Conservation (phyloP, 2,888 invertebrate species). For the Danaus chrysippus region DNA sequence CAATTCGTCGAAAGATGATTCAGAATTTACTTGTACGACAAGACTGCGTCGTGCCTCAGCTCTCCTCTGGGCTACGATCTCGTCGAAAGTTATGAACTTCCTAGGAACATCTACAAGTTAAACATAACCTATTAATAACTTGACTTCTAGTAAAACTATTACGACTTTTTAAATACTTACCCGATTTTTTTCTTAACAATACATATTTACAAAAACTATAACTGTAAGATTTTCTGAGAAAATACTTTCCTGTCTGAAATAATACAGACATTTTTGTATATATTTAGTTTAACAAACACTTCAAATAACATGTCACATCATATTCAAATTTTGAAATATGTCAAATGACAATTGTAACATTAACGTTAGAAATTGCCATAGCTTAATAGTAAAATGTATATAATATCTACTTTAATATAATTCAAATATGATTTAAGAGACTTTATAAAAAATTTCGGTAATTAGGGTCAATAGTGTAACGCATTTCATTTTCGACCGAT, state of each 20-base stretch:
- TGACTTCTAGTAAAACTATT: conserved; percentile 8
- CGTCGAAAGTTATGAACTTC: conserved; percentile 74
- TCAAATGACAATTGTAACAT: neutral
- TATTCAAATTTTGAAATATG: neutral
- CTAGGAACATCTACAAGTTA: conserved; percentile 50
- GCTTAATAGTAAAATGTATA: too few relatives aligned
- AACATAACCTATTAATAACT: conserved; percentile 55
- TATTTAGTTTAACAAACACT: conserved; percentile 16
- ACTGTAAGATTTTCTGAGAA: conserved; percentile 46
- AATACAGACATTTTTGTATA: conserved; percentile 61
- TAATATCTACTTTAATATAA: too few relatives aligned
- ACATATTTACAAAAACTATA: conserved; percentile 48
- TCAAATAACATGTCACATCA: conserved; percentile 37
- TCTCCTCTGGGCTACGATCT: conserved; percentile 79
- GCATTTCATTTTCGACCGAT: too few relatives aligned
- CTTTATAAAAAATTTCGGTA: too few relatives aligned
- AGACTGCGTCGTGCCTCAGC: conserved; percentile 84
- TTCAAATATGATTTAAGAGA: too few relatives aligned
- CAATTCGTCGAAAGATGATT: conserved; percentile 83
- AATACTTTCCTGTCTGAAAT: conserved; percentile 60
- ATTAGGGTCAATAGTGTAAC: too few relatives aligned
- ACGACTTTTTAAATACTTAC: conserved; percentile 37
- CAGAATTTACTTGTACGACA: conserved; percentile 87
- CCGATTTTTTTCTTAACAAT: conserved; percentile 53
- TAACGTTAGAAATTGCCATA: neutral